A percentile compares a stretch with the other conserved stretches of the same genome.
phyloP scores from a whole-genome alignment of 2,888 invertebrate species.

The Campopleginae sp. region DNA sequence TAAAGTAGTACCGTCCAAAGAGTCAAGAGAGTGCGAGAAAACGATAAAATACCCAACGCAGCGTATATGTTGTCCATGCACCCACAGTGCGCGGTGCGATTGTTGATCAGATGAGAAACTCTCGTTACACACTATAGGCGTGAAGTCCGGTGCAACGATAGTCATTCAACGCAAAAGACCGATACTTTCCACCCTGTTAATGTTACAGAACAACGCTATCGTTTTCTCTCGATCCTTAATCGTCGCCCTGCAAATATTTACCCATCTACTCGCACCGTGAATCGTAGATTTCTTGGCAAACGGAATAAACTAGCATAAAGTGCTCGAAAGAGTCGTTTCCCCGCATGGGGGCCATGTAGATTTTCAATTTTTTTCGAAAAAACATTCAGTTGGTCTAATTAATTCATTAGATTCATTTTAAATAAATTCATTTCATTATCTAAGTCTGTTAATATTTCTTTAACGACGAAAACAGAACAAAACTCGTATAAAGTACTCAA shows the following conservation, averaged over 20 bases:
- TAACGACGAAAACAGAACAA: too few relatives aligned
- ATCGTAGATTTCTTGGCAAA: too few relatives aligned
- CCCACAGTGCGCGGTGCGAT: slow-evolving; percentile 5
- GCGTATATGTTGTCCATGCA: slow-evolving; percentile 7
- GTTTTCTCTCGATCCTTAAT: slow-evolving; percentile 13
- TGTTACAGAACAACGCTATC: slow-evolving; percentile 15
- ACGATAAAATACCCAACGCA: slow-evolving; percentile 55
- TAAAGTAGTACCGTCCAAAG: slow-evolving; percentile 12
- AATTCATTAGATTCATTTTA: too few relatives aligned
- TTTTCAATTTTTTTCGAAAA: too few relatives aligned
- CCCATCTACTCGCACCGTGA: not conserved
- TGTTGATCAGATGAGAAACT: slow-evolving; percentile 41
- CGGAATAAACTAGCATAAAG: too few relatives aligned
- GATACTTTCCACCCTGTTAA: slow-evolving; percentile 30
- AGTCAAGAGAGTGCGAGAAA: slow-evolving; percentile 55
- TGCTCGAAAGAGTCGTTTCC: too few relatives aligned
- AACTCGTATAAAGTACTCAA: too few relatives aligned
- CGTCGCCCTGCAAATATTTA: slow-evolving; percentile 19
- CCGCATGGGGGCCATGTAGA: too few relatives aligned
- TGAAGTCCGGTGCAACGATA: slow-evolving; percentile 19
- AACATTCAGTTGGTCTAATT: too few relatives aligned
- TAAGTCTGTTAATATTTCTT: too few relatives aligned
- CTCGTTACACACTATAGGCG: slow-evolving; percentile 43
- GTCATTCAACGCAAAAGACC: slow-evolving; percentile 14
- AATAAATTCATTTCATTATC: too few relatives aligned